phyloP scores from a whole-genome alignment of 2,888 invertebrate species.

The Mamestra brassicae region DNA sequence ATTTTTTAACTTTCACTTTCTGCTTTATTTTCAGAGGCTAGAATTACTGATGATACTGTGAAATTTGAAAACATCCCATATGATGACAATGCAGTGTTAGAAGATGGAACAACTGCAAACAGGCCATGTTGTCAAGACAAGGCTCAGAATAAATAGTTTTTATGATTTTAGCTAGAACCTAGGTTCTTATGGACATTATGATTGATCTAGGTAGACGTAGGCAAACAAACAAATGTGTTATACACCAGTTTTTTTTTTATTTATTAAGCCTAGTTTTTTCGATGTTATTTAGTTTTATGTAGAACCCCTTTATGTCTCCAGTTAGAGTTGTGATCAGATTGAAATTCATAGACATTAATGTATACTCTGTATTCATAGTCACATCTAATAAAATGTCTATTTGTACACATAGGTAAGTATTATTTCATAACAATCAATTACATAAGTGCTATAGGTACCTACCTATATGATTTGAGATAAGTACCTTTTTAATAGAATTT shows the following conservation, averaged over 20 bases:
- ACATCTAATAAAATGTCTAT: background rate
- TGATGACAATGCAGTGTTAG: conserved; percentile 87
- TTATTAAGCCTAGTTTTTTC: conserved; percentile 1
- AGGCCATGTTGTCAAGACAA: conserved; percentile 79
- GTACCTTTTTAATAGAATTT: too few species aligned
- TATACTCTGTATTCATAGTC: too few species aligned
- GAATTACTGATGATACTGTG: conserved; percentile 91
- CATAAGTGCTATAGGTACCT: too few species aligned
- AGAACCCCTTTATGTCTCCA: background rate
- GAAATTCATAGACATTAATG: background rate
- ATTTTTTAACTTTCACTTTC: background rate
- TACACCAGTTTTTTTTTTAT: background rate
- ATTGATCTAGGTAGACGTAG: background rate
- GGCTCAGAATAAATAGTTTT: conserved; percentile 69
- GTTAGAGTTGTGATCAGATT: background rate
- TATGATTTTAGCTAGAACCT: background rate
- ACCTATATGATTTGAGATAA: background rate
- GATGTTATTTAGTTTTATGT: conserved; percentile 8
- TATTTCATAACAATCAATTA: background rate
- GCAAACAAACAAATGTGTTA: conserved; percentile 3
- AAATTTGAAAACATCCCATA: conserved; percentile 92
- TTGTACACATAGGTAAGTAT: background rate
- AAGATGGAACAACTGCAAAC: conserved; percentile 73
- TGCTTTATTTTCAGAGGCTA: conserved; percentile 89
- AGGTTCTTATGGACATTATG: background rate